phyloP scores from a whole-genome alignment of 2,888 invertebrate genomes.

The Eucera pruinosa region DNA sequence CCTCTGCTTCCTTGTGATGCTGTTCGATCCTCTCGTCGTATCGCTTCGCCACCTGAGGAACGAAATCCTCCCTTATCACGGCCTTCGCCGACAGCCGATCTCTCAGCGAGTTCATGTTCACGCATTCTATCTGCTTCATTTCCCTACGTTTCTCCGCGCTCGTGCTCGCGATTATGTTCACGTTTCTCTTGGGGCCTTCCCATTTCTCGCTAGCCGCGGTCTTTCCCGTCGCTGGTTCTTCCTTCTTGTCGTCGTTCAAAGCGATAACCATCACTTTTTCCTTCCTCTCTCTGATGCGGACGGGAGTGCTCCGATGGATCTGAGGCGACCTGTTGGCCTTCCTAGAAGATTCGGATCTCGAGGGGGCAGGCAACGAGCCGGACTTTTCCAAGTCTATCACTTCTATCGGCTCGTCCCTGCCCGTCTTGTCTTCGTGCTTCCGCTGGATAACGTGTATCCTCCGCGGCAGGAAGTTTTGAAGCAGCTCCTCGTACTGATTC shows the following conservation, averaged over 20 bases:
- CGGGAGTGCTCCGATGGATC: constrained; percentile 1
- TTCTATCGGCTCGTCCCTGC: constrained; percentile 62
- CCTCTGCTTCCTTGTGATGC: constrained; percentile 75
- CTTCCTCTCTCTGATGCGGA: constrained; percentile 36
- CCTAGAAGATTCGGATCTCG: constrained; percentile 25
- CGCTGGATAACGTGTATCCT: constrained; percentile 63
- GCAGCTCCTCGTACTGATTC: constrained; percentile 74
- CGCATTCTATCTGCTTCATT: constrained; percentile 26
- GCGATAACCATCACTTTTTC: constrained; percentile 33
- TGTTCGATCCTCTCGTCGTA: constrained; percentile 77
- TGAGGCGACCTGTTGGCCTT: constrained; percentile 4
- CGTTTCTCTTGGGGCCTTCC: too few relatives aligned
- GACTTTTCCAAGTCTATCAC: constrained; percentile 76
- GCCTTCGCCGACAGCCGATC: constrained; percentile 75
- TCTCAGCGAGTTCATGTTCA: constrained; percentile 75
- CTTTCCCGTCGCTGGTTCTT: neutral
- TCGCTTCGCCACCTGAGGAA: constrained; percentile 71
- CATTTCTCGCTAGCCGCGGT: too few relatives aligned
- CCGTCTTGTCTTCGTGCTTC: constrained; percentile 47
- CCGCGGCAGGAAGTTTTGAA: constrained; percentile 73
- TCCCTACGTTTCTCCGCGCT: neutral
- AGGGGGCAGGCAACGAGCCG: constrained; percentile 41
- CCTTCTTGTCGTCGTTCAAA: constrained; percentile 17
- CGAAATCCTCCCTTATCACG: constrained; percentile 74
- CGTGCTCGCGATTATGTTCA: too few relatives aligned